Percentiles rank a stretch among this genome's conserved stretches.
These are phyloP conservation scores for Pediacus dermestoides DNA, from an alignment of 2,888 invertebrate species.

Conservation along the genomic window DNA sequence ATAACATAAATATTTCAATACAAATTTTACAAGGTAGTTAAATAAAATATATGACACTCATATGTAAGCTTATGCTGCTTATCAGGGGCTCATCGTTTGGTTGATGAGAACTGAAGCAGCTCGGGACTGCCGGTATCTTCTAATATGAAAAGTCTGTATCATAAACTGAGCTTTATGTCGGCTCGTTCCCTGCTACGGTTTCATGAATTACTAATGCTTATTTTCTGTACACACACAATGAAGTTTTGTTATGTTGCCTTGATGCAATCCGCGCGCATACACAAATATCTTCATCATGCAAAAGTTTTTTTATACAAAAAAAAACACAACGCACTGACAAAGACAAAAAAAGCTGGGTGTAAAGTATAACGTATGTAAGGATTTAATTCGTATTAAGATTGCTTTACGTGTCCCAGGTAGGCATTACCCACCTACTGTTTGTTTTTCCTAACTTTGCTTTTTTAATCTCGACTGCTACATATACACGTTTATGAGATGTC, in stretches of 20 bases:
- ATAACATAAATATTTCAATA: too few species aligned
- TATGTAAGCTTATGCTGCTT: slow-evolving; percentile 25
- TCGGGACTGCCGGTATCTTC: slow-evolving; percentile 8
- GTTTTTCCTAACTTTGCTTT: too few species aligned
- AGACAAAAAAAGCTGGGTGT: too few species aligned
- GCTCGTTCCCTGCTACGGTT: slow-evolving; percentile 33
- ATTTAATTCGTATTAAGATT: too few species aligned
- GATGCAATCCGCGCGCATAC: too few species aligned
- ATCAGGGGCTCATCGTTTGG: slow-evolving; percentile 23
- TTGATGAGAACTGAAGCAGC: slow-evolving; percentile 18
- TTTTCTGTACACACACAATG: slow-evolving; percentile 35
- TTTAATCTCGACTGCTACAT: slow-evolving; percentile 2
- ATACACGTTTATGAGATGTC: slow-evolving; percentile 5
- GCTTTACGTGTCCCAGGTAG: too few species aligned
- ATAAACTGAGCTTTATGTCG: slow-evolving; percentile 34
- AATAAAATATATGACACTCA: slow-evolving; percentile 20
- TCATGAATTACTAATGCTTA: slow-evolving; percentile 43
- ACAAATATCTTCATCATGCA: too few species aligned
- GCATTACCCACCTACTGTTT: too few species aligned
- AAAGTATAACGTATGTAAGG: too few species aligned
- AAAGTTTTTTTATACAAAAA: too few species aligned
- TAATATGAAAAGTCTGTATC: slow-evolving; percentile 32
- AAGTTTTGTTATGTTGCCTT: slow-evolving; percentile 24
- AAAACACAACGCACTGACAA: too few species aligned
- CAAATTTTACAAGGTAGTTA: too few species aligned